Evolutionary conservation across 2,797 vertebrate species (phyloP).

Genomic region (Choloepus didactylus): DNA sequence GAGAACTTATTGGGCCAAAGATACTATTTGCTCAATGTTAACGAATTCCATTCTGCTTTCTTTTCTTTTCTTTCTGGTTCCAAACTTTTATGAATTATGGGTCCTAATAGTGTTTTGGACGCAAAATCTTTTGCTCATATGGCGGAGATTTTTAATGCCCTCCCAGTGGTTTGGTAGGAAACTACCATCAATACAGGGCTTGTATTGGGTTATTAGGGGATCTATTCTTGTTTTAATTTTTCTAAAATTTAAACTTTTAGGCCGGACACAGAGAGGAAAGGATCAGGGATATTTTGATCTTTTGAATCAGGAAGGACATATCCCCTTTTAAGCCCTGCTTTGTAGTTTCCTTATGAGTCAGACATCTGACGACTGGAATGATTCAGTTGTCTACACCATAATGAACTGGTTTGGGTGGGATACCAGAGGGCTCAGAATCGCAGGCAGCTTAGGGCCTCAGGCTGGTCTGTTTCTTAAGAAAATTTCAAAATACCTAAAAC

Average conservation of each 20-base stretch:
- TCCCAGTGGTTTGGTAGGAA: neutral
- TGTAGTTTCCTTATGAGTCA: slow-evolving; percentile 69
- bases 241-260: neutral
- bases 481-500: neutral
- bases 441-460: neutral
- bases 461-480: neutral
- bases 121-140: neutral
- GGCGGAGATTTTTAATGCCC: neutral
- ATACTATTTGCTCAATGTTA: neutral
- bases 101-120: neutral
- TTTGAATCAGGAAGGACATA: slow-evolving; percentile 38
- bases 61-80: neutral
- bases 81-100: neutral
- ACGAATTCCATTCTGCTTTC: neutral
- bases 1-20: neutral
- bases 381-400: slow-evolving; percentile 29
- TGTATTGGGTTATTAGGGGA: neutral
- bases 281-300: slow-evolving; percentile 49
- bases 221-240: neutral
- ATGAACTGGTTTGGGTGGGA: neutral
- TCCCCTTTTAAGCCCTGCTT: slow-evolving; percentile 49
- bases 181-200: neutral
- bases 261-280: slow-evolving; percentile 4
- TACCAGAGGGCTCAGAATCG: neutral
- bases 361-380: slow-evolving; percentile 4